Evolutionary conservation across 1,140 invertebrate species (phyloP).

Genomic region (Meloidogyne floridensis): DNA sequence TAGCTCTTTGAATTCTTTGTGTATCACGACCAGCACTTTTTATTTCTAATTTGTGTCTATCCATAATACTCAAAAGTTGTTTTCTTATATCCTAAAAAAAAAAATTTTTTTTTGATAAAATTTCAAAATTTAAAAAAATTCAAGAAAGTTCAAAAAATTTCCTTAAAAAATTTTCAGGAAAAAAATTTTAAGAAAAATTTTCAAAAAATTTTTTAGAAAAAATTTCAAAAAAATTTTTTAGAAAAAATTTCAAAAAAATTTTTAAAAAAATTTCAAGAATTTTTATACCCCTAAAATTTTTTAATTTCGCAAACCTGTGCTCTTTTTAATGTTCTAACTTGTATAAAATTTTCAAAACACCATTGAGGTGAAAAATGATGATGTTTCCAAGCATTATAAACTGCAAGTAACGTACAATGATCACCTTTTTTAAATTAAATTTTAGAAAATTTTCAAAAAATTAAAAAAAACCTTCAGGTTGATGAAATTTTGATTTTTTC

Average conservation of each 20-base stretch:
- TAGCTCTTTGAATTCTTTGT: conserved; percentile 91
- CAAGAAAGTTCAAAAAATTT: too few relatives aligned
- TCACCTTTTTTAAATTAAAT: conserved; percentile 72
- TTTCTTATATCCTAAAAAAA: conserved; percentile 85
- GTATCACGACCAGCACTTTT: conserved; percentile 93
- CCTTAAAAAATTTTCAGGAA: too few relatives aligned
- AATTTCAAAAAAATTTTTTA: too few relatives aligned
- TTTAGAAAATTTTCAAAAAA: too few relatives aligned
- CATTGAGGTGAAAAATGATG: conserved; percentile 98
- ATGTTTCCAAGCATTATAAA: conserved; percentile 99
- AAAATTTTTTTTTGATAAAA: conserved; percentile 14
- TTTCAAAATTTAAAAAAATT: not conserved
- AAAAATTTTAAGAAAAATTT: too few relatives aligned
- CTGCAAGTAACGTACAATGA: conserved; percentile 92
- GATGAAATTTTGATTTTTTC: conserved; percentile 98
- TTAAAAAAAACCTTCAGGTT: conserved; percentile 77
- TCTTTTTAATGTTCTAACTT: conserved; percentile 90
- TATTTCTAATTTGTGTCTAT: conserved; percentile 88
- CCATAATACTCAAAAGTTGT: conserved; percentile 78
- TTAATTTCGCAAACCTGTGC: conserved; percentile 75
- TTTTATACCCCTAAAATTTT: too few relatives aligned
- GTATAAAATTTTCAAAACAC: conserved; percentile 99
- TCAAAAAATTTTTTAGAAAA: too few relatives aligned
- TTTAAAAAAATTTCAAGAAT: too few relatives aligned
- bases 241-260: too few relatives aligned